Evolutionary conservation across 2,888 invertebrate genomes (phyloP).

Genomic region (Linnaemya vulpina): DNA sequence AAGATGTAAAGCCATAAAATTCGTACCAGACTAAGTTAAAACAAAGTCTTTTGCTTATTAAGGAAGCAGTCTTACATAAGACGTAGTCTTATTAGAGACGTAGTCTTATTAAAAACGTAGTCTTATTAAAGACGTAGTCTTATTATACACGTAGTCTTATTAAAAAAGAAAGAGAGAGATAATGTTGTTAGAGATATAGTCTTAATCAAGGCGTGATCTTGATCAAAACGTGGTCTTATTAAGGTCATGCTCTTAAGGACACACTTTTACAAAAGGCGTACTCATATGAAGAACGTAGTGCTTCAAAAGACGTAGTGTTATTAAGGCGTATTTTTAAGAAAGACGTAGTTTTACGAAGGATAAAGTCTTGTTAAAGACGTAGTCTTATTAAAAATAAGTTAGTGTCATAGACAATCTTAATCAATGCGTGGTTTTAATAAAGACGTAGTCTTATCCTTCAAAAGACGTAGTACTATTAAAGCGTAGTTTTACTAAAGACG

Average conservation of each 20-base stretch:
- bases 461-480: no score
- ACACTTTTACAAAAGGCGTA: not conserved
- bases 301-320: not conserved
- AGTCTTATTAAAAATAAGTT: not conserved
- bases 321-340: no score
- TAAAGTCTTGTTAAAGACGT: not conserved
- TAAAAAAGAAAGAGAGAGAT: no score
- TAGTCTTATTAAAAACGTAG: constrained; percentile 8
- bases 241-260: no score
- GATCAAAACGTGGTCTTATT: not conserved
- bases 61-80: not conserved
- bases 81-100: not conserved
- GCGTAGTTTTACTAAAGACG: no score
- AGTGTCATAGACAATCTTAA: no score
- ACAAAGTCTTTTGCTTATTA: not conserved
- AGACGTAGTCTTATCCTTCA: no score
- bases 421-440: not conserved
- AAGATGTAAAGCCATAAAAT: not conserved
- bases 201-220: not conserved
- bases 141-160: constrained; percentile 5
- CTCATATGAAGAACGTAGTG: not conserved
- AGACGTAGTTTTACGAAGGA: not conserved
- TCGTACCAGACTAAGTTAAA: not conserved
- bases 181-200: not conserved
- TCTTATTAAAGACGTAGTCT: not conserved